Evolutionary conservation across 2,797 vertebrate species (phyloP).

Genomic region (Danio albolineatus): DNA sequence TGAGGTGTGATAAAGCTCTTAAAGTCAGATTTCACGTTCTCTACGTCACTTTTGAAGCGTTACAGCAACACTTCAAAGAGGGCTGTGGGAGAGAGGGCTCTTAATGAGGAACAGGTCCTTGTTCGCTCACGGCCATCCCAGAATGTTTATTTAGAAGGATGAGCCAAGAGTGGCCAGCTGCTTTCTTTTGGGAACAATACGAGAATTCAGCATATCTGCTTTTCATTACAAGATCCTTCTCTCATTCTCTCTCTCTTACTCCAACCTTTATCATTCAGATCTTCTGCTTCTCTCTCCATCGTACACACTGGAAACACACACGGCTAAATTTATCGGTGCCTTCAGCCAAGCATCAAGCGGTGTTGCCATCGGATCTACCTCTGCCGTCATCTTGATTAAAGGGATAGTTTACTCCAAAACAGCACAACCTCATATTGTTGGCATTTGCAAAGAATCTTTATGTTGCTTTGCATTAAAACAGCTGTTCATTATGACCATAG

Average conservation of each 20-base stretch:
- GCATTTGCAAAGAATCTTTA: neutral
- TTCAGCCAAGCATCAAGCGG: neutral
- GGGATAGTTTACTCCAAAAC: neutral
- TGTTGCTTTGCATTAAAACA: too few species aligned
- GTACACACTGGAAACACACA: constrained; percentile 32
- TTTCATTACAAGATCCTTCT: constrained; percentile 70
- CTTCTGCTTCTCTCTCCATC: constrained; percentile 49
- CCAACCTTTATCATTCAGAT: constrained; percentile 50
- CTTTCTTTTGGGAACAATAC: constrained; percentile 83
- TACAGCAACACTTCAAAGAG: constrained; percentile 49
- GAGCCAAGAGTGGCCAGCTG: constrained; percentile 81
- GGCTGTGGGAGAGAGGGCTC: constrained; percentile 62
- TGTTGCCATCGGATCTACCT: neutral
- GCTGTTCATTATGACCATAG: too few species aligned
- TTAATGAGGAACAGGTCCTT: constrained; percentile 77
- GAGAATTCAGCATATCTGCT: constrained; percentile 82
- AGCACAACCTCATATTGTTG: neutral
- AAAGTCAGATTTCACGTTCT: constrained; percentile 44
- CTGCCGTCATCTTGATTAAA: constrained; percentile 1
- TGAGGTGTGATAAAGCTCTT: constrained; percentile 57
- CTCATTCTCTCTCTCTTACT: constrained; percentile 56
- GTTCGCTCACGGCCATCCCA: constrained; percentile 74
- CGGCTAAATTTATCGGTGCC: neutral
- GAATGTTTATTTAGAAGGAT: constrained; percentile 85
- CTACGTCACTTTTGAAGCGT: constrained; percentile 42